Evolutionary conservation across 2,113 vertebrate species (phyloP), one percentile per base, ranked within the genome.

Genomic region (Pleuronectes platessa): DNA sequence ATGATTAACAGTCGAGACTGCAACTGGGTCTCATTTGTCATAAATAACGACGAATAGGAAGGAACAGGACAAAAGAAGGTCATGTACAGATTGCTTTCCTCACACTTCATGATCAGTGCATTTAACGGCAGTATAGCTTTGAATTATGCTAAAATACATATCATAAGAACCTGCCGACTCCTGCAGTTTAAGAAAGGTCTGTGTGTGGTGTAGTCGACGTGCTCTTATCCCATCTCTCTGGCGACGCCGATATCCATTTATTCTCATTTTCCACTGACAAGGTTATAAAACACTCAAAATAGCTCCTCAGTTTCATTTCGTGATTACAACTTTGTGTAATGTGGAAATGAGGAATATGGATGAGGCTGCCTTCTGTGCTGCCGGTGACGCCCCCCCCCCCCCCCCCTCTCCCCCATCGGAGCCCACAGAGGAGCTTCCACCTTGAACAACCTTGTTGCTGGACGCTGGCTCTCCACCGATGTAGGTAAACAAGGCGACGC

Each of bases 361-460:
- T 54, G 64, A 84, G 63, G 12, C 61, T 42, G 31, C 31, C 31
- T 7, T 31, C 31, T 31, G 31, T 31, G 27, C 27, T 31, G 59
- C 23, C 53, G 40, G 49, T 37, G 35, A 8, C 23, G 24, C 65
- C 7, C 12, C n/a, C 17, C 49, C 49, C 45, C n/a, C 17, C 49
- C 49, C 45, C 65, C 7, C 12, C n/a, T n/a, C 17, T 17, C 49
- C 45, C 6, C 31, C 7, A 35, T 71, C 70, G 12, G 31, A 20
- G 63, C 69, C 61, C 76, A 42, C 21, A 66, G 66, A 76, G 20
- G 55, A 79, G 69, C 55, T 2, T 61, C 63, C 55, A 83, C 89
- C 84, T 88, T 85, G 73, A 66, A 68, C 66, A n/a, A 85, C 78
- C 85, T 90, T 89, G 83, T 26, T 27, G 51, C 61, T 27, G 82